phyloP scores from a whole-genome alignment of 2,888 invertebrate genomes.

The Thereva nobilitata region DNA sequence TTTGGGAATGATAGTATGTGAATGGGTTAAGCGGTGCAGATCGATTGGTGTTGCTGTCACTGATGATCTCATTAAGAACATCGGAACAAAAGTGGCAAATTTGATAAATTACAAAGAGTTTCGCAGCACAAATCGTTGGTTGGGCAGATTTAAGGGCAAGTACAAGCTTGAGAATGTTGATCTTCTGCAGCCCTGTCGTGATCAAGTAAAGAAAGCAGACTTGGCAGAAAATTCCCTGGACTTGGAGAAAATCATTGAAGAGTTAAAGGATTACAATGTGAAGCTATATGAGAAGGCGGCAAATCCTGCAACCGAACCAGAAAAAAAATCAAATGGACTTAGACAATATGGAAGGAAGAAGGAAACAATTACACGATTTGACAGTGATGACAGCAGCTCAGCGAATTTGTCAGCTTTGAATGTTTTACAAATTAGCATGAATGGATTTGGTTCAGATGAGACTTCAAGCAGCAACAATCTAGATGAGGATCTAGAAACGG shows the following conservation, averaged over 20 bases:
- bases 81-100: conserved; percentile 5
- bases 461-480: too few relatives aligned
- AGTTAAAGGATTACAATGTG: conserved; percentile 8
- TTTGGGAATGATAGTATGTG: conserved; percentile 17
- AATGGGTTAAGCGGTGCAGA: conserved; percentile 21
- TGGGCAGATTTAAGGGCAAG: conserved; percentile 28
- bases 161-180: conserved; percentile 27
- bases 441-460: too few relatives aligned
- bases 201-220: not conserved
- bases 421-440: too few relatives aligned
- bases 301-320: not conserved
- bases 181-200: not conserved
- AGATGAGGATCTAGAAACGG: not conserved
- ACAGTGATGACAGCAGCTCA: too few relatives aligned
- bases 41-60: conserved; percentile 3
- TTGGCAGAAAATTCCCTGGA: conserved; percentile 26
- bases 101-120: conserved; percentile 17
- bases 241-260: conserved; percentile 36
- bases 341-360: not conserved
- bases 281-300: not conserved
- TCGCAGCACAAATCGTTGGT: conserved; percentile 26
- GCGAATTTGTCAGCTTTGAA: too few relatives aligned
- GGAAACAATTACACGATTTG: too few relatives aligned
- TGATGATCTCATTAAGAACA: conserved; percentile 2
- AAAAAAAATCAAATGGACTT: not conserved